Conservation (phyloP, 2,888 invertebrate species). For the Polydrusus cervinus region DNA sequence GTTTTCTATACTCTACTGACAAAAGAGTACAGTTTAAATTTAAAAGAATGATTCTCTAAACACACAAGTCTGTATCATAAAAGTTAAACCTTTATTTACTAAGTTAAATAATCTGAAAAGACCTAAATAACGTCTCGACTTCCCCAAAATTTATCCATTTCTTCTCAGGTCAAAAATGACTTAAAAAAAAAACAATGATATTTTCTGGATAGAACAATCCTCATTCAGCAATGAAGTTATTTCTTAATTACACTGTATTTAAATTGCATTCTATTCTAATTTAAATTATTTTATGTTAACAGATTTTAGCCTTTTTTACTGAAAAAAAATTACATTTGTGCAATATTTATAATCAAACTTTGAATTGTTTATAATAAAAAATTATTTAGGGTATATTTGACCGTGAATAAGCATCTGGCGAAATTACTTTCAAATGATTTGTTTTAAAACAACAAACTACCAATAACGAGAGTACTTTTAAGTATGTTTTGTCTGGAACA, state of each 20-base stretch:
- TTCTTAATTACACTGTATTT: background rate
- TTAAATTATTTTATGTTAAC: no score
- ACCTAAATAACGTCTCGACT: no score
- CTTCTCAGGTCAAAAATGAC: no score
- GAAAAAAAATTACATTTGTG: background rate
- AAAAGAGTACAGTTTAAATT: no score
- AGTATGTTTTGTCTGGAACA: slow-evolving; percentile 10
- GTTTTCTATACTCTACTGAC: no score
- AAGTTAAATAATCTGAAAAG: no score
- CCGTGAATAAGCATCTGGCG: slow-evolving; percentile 32
- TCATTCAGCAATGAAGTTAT: background rate
- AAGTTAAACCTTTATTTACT: no score
- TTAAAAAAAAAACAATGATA: no score
- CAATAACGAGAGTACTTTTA: slow-evolving; percentile 7
- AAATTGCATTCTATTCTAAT: background rate
- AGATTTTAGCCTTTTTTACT: slow-evolving; percentile 2
- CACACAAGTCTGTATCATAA: no score
- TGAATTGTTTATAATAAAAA: slow-evolving; percentile 14
- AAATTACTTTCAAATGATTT: slow-evolving; percentile 12
- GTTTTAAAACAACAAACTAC: slow-evolving; percentile 24
- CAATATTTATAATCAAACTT: slow-evolving; percentile 18
- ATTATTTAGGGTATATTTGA: slow-evolving; percentile 41
- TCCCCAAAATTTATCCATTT: no score
- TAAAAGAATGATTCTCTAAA: no score
- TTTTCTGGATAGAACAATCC: no score